A percentile compares a stretch with the other conserved stretches of the same genome.
These are phyloP conservation scores for Cladopsammia gracilis DNA, from an alignment of 64 coral and sea anemone species.

Conservation along the genomic window DNA sequence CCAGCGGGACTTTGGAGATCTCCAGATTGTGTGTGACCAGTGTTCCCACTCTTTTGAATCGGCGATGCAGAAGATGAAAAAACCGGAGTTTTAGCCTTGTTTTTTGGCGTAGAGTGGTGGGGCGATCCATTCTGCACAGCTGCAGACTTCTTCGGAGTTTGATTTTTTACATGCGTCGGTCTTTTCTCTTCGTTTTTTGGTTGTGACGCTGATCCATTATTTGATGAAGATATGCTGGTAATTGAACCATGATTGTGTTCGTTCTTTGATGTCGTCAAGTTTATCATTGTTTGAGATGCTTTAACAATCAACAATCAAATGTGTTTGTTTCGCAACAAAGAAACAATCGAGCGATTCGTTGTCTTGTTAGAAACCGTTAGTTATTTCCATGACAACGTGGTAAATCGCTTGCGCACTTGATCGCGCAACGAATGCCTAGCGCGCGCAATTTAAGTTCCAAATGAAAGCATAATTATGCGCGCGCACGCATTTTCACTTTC, in stretches of 20 bases:
- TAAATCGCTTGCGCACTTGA: neutral
- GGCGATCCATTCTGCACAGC: neutral
- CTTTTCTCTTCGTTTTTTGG: neutral
- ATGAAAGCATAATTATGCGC: neutral
- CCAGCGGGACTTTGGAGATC: neutral
- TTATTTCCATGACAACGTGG: slow-evolving; percentile 25
- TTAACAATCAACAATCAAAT: slow-evolving; percentile 3
- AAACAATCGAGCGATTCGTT: slow-evolving; percentile 22
- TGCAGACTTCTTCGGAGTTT: neutral
- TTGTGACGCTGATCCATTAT: neutral
- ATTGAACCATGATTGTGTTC: slow-evolving; percentile 4
- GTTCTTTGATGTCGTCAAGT: slow-evolving; percentile 57
- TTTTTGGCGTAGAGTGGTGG: slow-evolving; percentile 14
- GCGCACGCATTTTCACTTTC: neutral
- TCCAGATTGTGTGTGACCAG: neutral
- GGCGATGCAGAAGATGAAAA: neutral
- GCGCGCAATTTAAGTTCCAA: neutral
- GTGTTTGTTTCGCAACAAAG: slow-evolving; percentile 57
- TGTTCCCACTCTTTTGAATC: neutral
- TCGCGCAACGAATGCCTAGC: slow-evolving; percentile 35
- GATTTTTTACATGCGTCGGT: neutral
- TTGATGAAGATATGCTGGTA: neutral
- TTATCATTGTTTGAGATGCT: slow-evolving; percentile 10
- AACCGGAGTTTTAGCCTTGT: neutral
- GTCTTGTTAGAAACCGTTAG: slow-evolving; percentile 29